Conservation (phyloP, 2,113 vertebrate species). For the Tretioscincus oriximinensis region DNA sequence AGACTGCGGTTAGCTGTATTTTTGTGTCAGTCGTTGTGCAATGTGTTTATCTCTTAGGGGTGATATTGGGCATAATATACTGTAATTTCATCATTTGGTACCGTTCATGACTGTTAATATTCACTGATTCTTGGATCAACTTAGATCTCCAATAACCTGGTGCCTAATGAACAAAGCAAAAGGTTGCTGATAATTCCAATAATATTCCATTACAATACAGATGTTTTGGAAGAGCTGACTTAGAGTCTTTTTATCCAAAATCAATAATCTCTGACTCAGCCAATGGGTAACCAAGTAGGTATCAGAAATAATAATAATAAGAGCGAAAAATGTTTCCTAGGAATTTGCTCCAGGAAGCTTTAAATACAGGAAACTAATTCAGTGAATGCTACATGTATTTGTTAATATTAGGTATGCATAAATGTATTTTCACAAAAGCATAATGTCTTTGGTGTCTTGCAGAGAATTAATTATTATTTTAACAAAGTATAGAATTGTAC, state of each 20-base stretch:
- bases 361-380: slow-evolving; percentile 21
- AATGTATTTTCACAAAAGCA: slow-evolving; percentile 28
- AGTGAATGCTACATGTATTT: slow-evolving; percentile 16
- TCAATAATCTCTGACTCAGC: slow-evolving; percentile 1
- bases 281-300: slow-evolving; percentile 17
- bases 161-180: slow-evolving; percentile 35
- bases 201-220: slow-evolving; percentile 1
- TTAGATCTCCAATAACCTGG: slow-evolving; percentile 4
- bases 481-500: slow-evolving; percentile 1
- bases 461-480: neutral
- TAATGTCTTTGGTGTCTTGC: slow-evolving; percentile 11
- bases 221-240: neutral
- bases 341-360: neutral
- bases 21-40: neutral
- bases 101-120: slow-evolving; percentile 9
- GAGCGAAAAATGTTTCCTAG: neutral
- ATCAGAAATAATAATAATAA: neutral
- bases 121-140: neutral
- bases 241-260: slow-evolving; percentile 28
- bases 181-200: neutral
- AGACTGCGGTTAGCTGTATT: slow-evolving; percentile 13
- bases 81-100: neutral
- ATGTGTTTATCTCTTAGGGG: neutral
- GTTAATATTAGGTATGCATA: slow-evolving; percentile 27
- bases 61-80: neutral